Evolutionary conservation across 2,797 vertebrate genomes (phyloP), one percentile per base, ranked within the genome.

Genomic region (Aphelocoma californica): DNA sequence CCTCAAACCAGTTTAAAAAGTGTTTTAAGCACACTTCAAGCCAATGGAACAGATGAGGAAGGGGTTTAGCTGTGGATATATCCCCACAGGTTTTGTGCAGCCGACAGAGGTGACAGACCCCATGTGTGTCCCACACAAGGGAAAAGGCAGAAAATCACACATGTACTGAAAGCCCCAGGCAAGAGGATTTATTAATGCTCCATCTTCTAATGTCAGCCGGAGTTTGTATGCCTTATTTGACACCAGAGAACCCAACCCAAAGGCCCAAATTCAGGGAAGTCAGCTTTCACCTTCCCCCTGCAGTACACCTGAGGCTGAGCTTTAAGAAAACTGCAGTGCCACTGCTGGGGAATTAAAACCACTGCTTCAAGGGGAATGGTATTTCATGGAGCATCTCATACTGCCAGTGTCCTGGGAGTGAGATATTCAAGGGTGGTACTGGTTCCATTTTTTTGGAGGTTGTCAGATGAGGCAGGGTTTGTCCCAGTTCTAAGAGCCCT

Each of bases 101-200:
- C 0, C 51, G 24, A 50, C 86, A 69, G 77, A 77, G 21, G 53
- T 65, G 17, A 50, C 69, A 57, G 72, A 71, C 24, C 81, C 42
- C 62, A 29, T 29, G 64, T 89, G 91, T n/a, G 42, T 56, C 79
- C 78, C 84, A 82, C 45, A 29, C 48, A 11, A 77, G 71, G 79
- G 67, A 77, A 40, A 93, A 87, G 45, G 75, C 51, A 85, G 67
- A 67, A 96, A 89, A 93, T 82, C 84, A 81, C 45, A 60, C 42
- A 10, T 3, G 4, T 20, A 29, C n/a, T 62, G 56, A 80, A 87
- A 77, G 67, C n/a, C 48, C 60, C 87, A 53, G 79, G 87, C 89
- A 73, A 87, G 87, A 70, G 64, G 38, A 25, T 92, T 95, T 89
- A 81, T 91, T 93, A 74, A 74, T 24, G 36, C 45, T 83, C 19